Evolutionary conservation across 1,140 invertebrate species (phyloP), one percentile per base, ranked within the genome.

Genomic region (Orchestia grillus): DNA sequence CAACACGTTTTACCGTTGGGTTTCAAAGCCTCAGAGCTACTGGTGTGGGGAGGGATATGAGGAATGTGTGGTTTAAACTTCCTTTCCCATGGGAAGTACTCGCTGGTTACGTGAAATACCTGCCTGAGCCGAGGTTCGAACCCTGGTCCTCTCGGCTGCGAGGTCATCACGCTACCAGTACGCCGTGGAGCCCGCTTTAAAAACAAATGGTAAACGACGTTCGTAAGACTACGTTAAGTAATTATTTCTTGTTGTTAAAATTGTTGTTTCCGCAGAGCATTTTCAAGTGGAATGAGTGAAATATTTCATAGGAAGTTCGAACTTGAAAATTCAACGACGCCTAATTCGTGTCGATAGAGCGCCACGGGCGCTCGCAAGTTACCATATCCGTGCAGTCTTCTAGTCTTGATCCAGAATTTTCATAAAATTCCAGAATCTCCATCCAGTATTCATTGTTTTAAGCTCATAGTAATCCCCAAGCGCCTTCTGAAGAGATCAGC

Each of bases 391-490:
- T 94, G 8, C 19, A 45, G 44, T 45, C 92, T n/a, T 94, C 36
- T 44, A 23, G 43, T 94, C 44, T 11, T 94, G 44, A 94, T 94
- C 92, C 92, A 94, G 43, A 91, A 44, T 40, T 94, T 44, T 94
- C 43, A 40, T 45, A 94, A 94, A 47, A 94, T 94, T 44, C 92
- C 36, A 40, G 92, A n/a, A n/a, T 94, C 92, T 94, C 92, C 92
- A 94, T 94, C 92, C 92, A 94, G 44, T 94, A 94, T 94, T 94
- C 92, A 94, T 94, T 94, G 92, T 94, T 94, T 44, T 94, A 94
- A 94, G 92, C 92, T 94, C 92, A 94, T 44, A 94, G 92, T 94
- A 94, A 94, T 94, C 92, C 92, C 44, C 44, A 44, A 47, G 43
- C 92, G 92, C 92, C 44, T 94, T 44, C 92, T 94, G 92, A 94